A percentile compares a stretch with the other conserved stretches of the same genome.
Evolutionary conservation across 2,113 vertebrate genomes (phyloP).

Genomic region (Trichechus manatus): DNA sequence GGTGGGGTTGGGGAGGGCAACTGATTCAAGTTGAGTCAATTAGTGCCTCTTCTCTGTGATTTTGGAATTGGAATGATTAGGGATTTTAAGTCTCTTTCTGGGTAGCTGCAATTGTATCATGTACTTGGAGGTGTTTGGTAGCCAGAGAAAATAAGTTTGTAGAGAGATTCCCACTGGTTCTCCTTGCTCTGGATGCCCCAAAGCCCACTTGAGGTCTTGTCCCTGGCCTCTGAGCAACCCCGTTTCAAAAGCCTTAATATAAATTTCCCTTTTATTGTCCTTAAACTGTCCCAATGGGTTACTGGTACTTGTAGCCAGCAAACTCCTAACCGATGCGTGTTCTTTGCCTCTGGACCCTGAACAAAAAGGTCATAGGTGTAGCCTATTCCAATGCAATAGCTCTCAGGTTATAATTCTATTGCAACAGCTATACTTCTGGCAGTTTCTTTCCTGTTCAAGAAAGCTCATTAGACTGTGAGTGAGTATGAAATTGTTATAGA

Average conservation of each 20-base stretch:
- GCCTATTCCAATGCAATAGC: background rate
- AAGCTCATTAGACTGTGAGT: conserved; percentile 1
- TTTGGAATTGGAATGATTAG: conserved; percentile 26
- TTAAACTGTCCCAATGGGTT: background rate
- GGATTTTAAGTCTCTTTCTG: background rate
- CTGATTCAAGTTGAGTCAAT: background rate
- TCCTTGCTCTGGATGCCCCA: background rate
- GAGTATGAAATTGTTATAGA: conserved; percentile 10
- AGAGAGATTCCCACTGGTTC: background rate
- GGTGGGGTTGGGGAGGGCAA: background rate
- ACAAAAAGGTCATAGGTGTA: background rate
- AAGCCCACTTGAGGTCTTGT: background rate
- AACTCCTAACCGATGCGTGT: background rate
- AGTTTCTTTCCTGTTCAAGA: conserved; percentile 43
- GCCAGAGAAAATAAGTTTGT: conserved; percentile 53
- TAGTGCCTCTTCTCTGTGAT: conserved; percentile 11
- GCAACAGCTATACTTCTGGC: background rate
- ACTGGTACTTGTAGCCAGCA: background rate
- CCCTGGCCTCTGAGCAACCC: background rate
- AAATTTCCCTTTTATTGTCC: background rate
- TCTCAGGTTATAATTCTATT: background rate
- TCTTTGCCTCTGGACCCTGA: background rate
- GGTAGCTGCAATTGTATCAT: background rate
- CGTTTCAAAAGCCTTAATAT: background rate
- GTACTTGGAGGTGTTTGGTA: conserved; percentile 21